phyloP scores from a whole-genome alignment of 1,140 invertebrate species.

The Lordiphosa mommai region DNA sequence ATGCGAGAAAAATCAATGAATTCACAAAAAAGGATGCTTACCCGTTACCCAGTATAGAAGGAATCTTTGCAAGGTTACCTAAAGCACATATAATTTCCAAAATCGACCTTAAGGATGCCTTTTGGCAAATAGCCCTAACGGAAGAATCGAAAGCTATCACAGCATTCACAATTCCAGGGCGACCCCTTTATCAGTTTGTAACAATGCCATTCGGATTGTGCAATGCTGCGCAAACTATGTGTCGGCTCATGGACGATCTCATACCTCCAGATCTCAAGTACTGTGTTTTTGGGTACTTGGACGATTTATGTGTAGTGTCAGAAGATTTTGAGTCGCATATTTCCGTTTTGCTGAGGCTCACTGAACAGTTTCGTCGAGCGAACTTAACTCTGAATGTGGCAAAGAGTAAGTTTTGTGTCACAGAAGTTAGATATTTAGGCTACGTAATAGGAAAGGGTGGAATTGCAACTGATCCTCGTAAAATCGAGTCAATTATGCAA shows the following conservation, averaged over 20 bases:
- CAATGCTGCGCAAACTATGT: too few relatives aligned
- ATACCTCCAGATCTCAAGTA: background rate
- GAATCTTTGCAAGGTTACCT: background rate
- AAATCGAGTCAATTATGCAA: background rate
- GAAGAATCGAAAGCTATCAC: background rate
- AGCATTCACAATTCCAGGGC: too few relatives aligned
- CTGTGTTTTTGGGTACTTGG: background rate
- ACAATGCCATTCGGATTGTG: too few relatives aligned
- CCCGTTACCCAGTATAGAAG: background rate
- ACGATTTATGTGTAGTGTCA: background rate
- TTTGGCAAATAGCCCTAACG: background rate
- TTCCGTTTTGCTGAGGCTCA: background rate
- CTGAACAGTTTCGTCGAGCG: background rate
- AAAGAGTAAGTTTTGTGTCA: conserved; percentile 2
- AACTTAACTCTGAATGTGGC: conserved; percentile 1
- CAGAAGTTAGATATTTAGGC: background rate
- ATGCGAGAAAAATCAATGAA: too few relatives aligned
- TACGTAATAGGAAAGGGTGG: background rate
- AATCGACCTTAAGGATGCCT: background rate
- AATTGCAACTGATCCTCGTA: background rate
- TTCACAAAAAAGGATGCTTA: too few relatives aligned
- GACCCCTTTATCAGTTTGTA: too few relatives aligned
- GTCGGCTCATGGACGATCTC: too few relatives aligned
- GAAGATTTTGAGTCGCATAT: background rate
- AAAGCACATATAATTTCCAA: too few relatives aligned